Conservation (phyloP, 2,888 invertebrate species). For the Pegoplata infirma region DNA sequence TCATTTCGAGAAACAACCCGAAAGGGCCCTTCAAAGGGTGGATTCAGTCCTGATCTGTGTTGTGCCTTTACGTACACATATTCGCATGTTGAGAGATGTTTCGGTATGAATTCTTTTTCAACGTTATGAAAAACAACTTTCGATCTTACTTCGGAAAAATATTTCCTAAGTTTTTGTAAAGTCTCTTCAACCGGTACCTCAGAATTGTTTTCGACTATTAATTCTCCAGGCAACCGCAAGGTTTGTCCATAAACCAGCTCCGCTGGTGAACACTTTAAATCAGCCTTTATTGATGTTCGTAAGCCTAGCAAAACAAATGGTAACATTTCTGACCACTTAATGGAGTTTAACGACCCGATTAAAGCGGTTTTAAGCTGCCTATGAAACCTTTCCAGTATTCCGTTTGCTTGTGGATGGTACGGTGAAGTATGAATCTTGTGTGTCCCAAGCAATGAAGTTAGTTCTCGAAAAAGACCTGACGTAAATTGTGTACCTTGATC, state of each 20-base stretch:
- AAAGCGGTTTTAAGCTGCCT: background rate
- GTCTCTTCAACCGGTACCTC: background rate
- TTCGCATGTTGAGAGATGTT: no score
- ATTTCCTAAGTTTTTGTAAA: background rate
- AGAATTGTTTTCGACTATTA: background rate
- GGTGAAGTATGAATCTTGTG: background rate
- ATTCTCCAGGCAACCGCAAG: background rate
- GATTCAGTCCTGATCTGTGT: background rate
- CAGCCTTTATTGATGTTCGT: background rate
- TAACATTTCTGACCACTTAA: no score
- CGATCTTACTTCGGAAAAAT: background rate
- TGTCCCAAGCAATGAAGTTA: background rate
- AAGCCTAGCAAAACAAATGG: background rate
- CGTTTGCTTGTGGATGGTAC: background rate
- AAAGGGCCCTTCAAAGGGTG: background rate
- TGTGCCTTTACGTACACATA: no score
- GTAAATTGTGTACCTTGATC: conserved; percentile 12
- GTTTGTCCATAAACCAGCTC: background rate
- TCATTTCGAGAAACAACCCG: background rate
- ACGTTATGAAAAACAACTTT: background rate
- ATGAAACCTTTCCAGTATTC: background rate
- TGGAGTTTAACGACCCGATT: background rate
- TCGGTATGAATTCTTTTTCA: background rate
- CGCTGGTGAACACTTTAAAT: background rate
- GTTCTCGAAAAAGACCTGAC: background rate